phyloP scores from a whole-genome alignment of 2,113 vertebrate species.

The Poeciliopsis retropinna region DNA sequence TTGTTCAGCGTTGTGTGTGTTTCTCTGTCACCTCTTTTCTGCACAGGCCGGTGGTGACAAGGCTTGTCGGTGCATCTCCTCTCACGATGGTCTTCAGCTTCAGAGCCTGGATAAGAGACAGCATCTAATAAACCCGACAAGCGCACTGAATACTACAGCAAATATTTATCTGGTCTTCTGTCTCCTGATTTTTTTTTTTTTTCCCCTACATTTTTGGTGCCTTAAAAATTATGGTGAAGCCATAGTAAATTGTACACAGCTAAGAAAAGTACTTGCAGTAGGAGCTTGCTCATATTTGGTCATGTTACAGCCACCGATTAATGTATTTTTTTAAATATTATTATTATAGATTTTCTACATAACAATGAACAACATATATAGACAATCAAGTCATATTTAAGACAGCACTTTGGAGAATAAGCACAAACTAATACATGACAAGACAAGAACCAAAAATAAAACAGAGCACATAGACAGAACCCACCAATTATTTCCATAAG shows the following conservation, averaged over 20 bases:
- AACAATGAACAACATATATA: too few species aligned
- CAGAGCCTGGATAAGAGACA: constrained; percentile 82
- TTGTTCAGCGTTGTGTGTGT: background rate
- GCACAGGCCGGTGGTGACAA: constrained; percentile 89
- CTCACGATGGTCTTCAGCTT: constrained; percentile 96
- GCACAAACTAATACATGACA: too few species aligned
- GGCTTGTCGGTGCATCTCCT: constrained; percentile 90
- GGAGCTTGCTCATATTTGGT: background rate
- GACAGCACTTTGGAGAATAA: too few species aligned
- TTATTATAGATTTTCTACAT: too few species aligned
- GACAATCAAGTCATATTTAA: too few species aligned
- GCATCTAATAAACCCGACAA: constrained; percentile 3
- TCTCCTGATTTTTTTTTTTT: background rate
- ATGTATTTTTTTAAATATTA: too few species aligned
- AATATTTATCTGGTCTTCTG: background rate
- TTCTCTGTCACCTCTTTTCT: constrained; percentile 89
- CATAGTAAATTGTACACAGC: background rate
- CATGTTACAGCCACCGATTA: background rate
- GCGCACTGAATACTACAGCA: background rate
- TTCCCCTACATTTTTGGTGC: background rate
- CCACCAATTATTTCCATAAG: too few species aligned
- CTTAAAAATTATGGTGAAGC: background rate
- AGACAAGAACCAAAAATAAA: too few species aligned
- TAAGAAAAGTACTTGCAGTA: too few species aligned
- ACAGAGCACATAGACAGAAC: too few species aligned